These are phyloP conservation scores for Pipistrellus pipistrellus DNA, from an alignment of 2,797 vertebrate species.

Conservation along the genomic window DNA sequence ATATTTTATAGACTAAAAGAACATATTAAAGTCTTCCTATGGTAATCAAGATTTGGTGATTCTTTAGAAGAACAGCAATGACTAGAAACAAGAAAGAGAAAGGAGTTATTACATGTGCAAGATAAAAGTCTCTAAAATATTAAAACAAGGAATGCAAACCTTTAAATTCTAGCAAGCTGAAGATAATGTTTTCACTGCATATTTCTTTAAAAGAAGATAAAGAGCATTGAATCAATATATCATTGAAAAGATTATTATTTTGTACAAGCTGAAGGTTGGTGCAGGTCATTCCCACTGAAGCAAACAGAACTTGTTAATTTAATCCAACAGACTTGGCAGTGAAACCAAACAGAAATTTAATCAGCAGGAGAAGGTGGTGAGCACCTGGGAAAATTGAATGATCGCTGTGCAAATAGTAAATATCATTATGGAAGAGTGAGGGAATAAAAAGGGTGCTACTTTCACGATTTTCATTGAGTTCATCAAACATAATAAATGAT, in stretches of 20 bases:
- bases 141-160: constrained; percentile 83
- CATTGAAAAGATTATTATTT: constrained; percentile 91
- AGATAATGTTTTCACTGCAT: constrained; percentile 82
- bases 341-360: constrained; percentile 90
- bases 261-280: constrained; percentile 88
- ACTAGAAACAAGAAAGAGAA: constrained; percentile 82
- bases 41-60: constrained; percentile 74
- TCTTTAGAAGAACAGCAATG: constrained; percentile 69
- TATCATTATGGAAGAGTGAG: constrained; percentile 78
- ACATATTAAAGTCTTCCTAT: constrained; percentile 65
- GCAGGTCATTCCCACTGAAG: constrained; percentile 87
- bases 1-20: constrained; percentile 77
- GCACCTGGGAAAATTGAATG: constrained; percentile 88
- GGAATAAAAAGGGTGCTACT: constrained; percentile 77
- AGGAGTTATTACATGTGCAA: constrained; percentile 80
- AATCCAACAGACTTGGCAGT: constrained; percentile 88
- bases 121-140: constrained; percentile 77
- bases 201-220: constrained; percentile 87
- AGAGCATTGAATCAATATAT: constrained; percentile 89
- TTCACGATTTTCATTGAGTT: constrained; percentile 82
- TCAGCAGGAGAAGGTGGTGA: constrained; percentile 87
- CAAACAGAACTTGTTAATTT: constrained; percentile 90
- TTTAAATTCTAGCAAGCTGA: constrained; percentile 82
- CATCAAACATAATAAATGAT: constrained; percentile 85
- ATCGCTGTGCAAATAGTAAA: constrained; percentile 87